Conservation (phyloP, 1,140 invertebrate genomes). For the Dolichoris vasculosae region DNA sequence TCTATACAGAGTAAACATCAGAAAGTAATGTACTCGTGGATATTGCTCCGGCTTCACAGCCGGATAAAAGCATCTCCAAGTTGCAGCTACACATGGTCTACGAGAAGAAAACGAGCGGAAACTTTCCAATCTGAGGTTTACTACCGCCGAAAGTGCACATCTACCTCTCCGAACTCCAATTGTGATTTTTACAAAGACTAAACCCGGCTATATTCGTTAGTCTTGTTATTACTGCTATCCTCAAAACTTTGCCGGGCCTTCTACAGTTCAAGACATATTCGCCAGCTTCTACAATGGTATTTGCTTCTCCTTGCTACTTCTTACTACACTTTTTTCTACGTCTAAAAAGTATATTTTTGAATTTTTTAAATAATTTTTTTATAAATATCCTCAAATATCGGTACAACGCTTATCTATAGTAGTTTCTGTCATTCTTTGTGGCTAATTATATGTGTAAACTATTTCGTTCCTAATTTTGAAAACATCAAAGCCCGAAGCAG, state of each 20-base stretch:
- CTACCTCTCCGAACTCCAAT: background rate
- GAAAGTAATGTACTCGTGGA: background rate
- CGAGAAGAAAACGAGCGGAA: slow-evolving; percentile 27
- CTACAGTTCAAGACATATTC: background rate
- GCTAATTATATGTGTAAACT: too few species aligned
- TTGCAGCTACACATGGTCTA: background rate
- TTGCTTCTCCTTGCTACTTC: background rate
- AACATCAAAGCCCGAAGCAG: too few species aligned
- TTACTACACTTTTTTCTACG: background rate
- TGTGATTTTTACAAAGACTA: background rate
- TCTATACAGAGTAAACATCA: background rate
- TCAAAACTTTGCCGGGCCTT: slow-evolving; percentile 25
- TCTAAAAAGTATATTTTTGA: background rate
- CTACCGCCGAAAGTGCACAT: background rate
- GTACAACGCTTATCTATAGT: too few species aligned
- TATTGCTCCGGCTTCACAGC: background rate
- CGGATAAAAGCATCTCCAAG: background rate
- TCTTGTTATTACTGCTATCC: background rate
- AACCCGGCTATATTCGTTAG: background rate
- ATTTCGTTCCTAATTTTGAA: too few species aligned
- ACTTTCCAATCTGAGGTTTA: slow-evolving; percentile 47
- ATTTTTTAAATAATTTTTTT: too few species aligned
- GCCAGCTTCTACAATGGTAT: background rate
- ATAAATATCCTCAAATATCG: too few species aligned
- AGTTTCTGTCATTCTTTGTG: too few species aligned